phyloP scores from a whole-genome alignment of 2,888 invertebrate species.

The Cantharis rustica region DNA sequence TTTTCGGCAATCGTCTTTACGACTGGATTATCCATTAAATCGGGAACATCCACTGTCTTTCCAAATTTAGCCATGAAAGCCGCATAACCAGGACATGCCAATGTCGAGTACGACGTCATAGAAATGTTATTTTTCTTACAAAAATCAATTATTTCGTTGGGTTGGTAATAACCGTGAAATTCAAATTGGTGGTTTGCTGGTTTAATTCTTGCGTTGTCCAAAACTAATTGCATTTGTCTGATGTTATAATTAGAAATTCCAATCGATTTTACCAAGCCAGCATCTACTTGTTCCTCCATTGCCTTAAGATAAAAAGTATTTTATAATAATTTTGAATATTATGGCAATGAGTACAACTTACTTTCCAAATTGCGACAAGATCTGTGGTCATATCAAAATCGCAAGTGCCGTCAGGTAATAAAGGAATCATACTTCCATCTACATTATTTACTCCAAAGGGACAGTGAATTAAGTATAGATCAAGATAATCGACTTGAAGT shows the following conservation, averaged over 20 bases:
- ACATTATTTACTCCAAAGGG: slow-evolving; percentile 68
- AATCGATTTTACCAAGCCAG: slow-evolving; percentile 71
- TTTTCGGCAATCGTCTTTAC: slow-evolving; percentile 54
- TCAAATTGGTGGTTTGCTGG: slow-evolving; percentile 71
- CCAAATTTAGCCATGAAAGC: neutral
- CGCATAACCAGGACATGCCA: slow-evolving; percentile 70
- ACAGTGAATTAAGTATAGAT: slow-evolving; percentile 76
- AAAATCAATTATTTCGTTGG: slow-evolving; percentile 56
- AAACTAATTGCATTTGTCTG: slow-evolving; percentile 68
- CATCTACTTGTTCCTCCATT: slow-evolving; percentile 61
- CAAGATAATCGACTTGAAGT: slow-evolving; percentile 74
- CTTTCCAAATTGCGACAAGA: slow-evolving; percentile 73
- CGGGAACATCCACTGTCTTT: neutral
- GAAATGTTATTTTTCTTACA: slow-evolving; percentile 53
- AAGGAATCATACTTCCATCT: slow-evolving; percentile 63
- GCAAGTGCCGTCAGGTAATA: slow-evolving; percentile 66
- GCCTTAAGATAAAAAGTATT: neutral
- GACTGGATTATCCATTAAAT: neutral
- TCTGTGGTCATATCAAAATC: slow-evolving; percentile 63
- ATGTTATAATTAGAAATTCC: slow-evolving; percentile 81
- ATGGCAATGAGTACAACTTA: slow-evolving; percentile 37
- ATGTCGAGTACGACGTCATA: slow-evolving; percentile 69
- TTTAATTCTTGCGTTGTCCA: slow-evolving; percentile 61
- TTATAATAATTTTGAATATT: neutral
- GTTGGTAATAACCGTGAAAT: slow-evolving; percentile 57